A percentile compares a stretch with the other conserved stretches of the same genome.
These are phyloP conservation scores for Bombus sibiricus DNA, from an alignment of 1,140 invertebrate species.

Conservation along the genomic window DNA sequence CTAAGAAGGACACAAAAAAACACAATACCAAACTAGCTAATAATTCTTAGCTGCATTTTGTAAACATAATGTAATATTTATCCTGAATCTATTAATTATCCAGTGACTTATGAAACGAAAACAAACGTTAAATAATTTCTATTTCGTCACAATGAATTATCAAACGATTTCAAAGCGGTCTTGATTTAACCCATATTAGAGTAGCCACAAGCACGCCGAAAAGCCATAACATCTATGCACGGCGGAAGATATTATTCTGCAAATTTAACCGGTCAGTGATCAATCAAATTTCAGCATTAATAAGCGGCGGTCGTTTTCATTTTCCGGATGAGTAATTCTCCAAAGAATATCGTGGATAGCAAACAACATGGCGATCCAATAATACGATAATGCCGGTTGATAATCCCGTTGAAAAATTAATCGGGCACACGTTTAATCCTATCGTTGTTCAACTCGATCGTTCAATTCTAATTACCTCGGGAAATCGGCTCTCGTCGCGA, in stretches of 20 bases:
- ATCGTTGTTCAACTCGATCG: background rate
- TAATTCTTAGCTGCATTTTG: no score
- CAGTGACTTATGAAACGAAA: background rate
- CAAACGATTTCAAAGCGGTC: background rate
- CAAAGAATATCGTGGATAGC: no score
- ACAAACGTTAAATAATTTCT: background rate
- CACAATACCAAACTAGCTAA: no score
- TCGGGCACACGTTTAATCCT: background rate
- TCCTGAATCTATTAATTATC: background rate
- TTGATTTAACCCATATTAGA: background rate
- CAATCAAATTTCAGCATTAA: constrained; percentile 13
- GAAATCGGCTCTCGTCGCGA: constrained; percentile 7
- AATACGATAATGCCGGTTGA: constrained; percentile 1
- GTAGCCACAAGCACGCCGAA: background rate
- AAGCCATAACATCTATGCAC: background rate
- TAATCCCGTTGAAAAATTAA: constrained; percentile 13
- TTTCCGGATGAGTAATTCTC: background rate
- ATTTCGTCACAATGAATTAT: background rate
- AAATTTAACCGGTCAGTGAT: background rate
- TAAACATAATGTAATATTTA: background rate
- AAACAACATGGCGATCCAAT: background rate
- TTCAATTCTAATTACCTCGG: constrained; percentile 2
- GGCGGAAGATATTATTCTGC: background rate
- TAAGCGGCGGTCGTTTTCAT: background rate
- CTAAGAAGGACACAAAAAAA: background rate